Percentiles rank a stretch among this genome's conserved stretches.
Conservation (phyloP, 2,113 vertebrate genomes). For the Cyphomyrus discorhynchus region DNA sequence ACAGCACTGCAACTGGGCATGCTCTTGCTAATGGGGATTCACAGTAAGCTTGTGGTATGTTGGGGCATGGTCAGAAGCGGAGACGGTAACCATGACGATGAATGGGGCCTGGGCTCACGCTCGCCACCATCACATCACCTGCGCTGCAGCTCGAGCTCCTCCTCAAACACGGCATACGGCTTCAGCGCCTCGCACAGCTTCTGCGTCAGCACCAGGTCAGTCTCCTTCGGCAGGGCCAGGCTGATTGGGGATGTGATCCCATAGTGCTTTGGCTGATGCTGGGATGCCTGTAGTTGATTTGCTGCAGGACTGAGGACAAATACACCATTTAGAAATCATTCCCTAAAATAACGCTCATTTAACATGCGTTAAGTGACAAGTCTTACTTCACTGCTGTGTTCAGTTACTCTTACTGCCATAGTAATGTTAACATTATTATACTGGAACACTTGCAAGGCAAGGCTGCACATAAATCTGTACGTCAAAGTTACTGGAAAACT, state of each 20-base stretch:
- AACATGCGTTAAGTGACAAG: not conserved
- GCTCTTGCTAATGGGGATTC: not conserved
- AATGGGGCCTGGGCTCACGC: not conserved
- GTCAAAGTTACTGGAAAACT: not conserved
- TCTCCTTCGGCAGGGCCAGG: constrained; percentile 74
- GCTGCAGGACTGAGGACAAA: constrained; percentile 64
- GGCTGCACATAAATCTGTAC: not conserved
- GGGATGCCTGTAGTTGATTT: constrained; percentile 67
- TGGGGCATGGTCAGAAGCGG: not conserved
- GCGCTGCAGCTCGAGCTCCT: constrained; percentile 76
- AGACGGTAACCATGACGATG: not conserved
- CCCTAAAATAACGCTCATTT: not conserved
- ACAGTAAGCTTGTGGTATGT: not conserved
- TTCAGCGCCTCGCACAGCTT: constrained; percentile 73
- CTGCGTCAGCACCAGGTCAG: constrained; percentile 73
- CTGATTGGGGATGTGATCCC: constrained; percentile 85
- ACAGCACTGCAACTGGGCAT: not conserved
- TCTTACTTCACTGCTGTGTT: not conserved
- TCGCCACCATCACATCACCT: constrained; percentile 54
- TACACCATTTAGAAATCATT: not conserved
- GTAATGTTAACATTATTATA: not conserved
- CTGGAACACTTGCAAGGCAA: not conserved
- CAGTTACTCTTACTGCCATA: not conserved
- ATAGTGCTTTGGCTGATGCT: constrained; percentile 70
- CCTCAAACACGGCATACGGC: constrained; percentile 78